phyloP scores from a whole-genome alignment of 2,113 vertebrate species.

The Sylvietta virens region DNA sequence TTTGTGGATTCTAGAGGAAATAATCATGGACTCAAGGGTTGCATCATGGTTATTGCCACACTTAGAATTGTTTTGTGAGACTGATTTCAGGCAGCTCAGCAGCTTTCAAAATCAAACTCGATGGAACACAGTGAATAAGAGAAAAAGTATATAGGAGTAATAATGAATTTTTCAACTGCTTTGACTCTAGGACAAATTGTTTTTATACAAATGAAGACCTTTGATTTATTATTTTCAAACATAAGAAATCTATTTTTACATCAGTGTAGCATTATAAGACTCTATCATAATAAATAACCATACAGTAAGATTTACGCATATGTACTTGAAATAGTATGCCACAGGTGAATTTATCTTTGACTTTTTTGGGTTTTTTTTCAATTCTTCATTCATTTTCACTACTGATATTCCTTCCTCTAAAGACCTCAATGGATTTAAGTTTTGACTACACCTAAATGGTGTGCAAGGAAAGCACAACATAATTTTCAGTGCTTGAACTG shows the following conservation, averaged over 20 bases:
- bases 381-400: not conserved
- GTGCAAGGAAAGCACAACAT: not conserved
- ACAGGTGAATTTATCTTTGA: not conserved
- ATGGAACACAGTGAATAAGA: not conserved
- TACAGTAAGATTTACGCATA: not conserved
- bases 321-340: not conserved
- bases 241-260: not conserved
- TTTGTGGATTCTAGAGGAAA: not conserved
- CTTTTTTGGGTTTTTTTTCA: too few relatives aligned
- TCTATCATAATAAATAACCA: not conserved
- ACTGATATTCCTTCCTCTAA: not conserved
- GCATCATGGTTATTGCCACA: not conserved
- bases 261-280: not conserved
- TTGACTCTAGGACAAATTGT: not conserved
- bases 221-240: not conserved
- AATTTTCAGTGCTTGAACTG: not conserved
- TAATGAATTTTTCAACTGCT: not conserved
- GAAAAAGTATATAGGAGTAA: not conserved
- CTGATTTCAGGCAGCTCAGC: not conserved
- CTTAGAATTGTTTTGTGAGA: not conserved
- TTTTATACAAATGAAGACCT: not conserved
- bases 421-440: not conserved
- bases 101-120: not conserved
- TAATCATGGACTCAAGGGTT: not conserved
- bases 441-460: not conserved